Conservation (phyloP, 2,113 vertebrate species). For the Clinocottus analis region DNA sequence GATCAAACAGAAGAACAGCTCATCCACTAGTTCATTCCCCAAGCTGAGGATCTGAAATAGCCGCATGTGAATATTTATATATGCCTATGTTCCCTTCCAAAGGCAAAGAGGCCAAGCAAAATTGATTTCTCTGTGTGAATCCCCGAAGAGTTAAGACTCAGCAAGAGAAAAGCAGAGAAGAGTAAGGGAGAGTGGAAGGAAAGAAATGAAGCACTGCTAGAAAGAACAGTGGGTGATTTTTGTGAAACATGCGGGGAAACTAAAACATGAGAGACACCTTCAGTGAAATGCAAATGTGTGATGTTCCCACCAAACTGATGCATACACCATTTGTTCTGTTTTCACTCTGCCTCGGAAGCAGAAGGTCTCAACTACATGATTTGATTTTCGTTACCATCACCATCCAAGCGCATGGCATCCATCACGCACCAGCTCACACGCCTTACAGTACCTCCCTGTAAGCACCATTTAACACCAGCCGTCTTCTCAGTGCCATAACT, state of each 20-base stretch:
- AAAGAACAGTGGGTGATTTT: conserved; percentile 38
- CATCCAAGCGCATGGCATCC: conserved; percentile 20
- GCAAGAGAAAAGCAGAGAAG: conserved; percentile 60
- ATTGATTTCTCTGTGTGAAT: conserved; percentile 77
- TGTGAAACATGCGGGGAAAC: conserved; percentile 36
- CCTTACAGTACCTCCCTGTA: conserved; percentile 32
- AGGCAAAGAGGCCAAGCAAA: conserved; percentile 77
- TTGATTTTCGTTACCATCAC: conserved; percentile 34
- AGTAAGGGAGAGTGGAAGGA: conserved; percentile 32
- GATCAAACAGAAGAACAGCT: conserved; percentile 74
- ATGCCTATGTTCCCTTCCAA: conserved; percentile 71
- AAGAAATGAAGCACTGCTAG: conserved; percentile 27
- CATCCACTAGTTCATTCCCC: conserved; percentile 73
- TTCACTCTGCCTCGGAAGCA: neutral
- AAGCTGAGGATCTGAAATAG: conserved; percentile 77
- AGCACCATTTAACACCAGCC: conserved; percentile 61
- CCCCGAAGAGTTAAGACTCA: conserved; percentile 68
- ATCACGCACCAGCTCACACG: conserved; percentile 47
- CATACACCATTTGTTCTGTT: conserved; percentile 2
- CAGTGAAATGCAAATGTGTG: conserved; percentile 17
- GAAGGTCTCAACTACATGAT: conserved; percentile 12
- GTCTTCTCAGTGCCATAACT: conserved; percentile 28
- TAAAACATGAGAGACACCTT: conserved; percentile 24
- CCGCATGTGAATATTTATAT: conserved; percentile 79
- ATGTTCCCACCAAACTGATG: conserved; percentile 37